Base-by-base conservation (phyloP, 2,888 invertebrate genomes). In the Brenthis daphne region DNA sequence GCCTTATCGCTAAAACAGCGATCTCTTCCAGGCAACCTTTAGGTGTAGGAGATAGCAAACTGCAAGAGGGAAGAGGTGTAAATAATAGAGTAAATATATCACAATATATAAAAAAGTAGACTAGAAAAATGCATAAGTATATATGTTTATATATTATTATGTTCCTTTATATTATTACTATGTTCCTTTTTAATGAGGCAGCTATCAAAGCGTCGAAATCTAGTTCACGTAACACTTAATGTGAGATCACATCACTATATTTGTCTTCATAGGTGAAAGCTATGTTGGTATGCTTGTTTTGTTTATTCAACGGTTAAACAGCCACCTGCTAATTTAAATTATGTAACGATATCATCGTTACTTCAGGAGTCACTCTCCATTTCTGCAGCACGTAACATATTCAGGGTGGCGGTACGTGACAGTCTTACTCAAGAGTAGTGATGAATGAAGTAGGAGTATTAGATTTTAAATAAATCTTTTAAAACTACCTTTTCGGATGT, bases 251-350 rank as follows among this genome's bases (percentile, higher is more conserved):
- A 33, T 53, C 20, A 4, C 43, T 24, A 20, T 63, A 71, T 77
- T 75, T 51, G 43, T 53, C 51, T 51, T 53, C 54, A 74, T 71
- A 75, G 80, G 89, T 85, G 90, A 91, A 90, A 91, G 90, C 86
- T 81, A 76, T 77, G 81, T 81, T 72, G 78, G 71, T 79, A 56
- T 74, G 75, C 73, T 77, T 79, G 82, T 81, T 80, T 79, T 81
- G 83, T 85, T 85, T 79, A 82, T 80, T 81, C 79, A 82, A 76
- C 79, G 79, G 77, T 85, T 85, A 85, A 63, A 63, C 57, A 24
- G 82, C 77, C 80, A 80, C 71, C 37, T 73, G 77, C 77, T 79
- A 77, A 76, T 74, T 78, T 75, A 79, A 79, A 75, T 77, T 76
- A 77, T 87, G 84, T 82, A 88, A 89, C 85, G 11, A 43, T 2